Percentiles rank a stretch among this genome's conserved stretches.
Evolutionary conservation across 2,113 vertebrate species (phyloP).

Genomic region (Callospermophilus lateralis): DNA sequence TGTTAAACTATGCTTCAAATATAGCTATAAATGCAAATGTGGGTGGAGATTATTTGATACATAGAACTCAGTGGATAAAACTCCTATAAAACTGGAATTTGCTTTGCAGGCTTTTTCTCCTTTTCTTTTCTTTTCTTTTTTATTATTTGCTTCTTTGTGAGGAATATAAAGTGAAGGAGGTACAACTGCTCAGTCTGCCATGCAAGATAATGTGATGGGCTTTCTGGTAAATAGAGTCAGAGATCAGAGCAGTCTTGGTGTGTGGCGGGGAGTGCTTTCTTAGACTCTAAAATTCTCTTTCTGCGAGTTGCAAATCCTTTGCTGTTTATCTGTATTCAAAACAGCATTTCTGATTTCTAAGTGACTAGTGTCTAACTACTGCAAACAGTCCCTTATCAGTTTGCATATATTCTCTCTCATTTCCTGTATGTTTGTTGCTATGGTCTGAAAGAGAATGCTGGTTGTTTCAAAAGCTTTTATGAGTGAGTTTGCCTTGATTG

Average conservation of each 20-base stretch:
- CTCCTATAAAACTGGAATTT: background rate
- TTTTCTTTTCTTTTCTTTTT: background rate
- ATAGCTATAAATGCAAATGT: background rate
- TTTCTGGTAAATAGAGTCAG: too few species aligned
- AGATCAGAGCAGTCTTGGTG: too few species aligned
- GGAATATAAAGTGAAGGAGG: background rate
- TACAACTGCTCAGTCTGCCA: background rate
- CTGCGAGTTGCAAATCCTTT: background rate
- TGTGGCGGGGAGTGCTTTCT: background rate
- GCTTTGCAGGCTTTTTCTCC: background rate
- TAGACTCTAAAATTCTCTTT: background rate
- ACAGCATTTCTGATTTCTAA: background rate
- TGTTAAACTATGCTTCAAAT: background rate
- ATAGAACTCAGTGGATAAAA: background rate
- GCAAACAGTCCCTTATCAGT: background rate
- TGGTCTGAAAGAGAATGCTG: background rate
- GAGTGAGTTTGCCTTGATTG: conserved; percentile 8
- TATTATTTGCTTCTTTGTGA: background rate
- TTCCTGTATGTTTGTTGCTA: background rate
- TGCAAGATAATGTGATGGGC: background rate
- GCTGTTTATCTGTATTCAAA: background rate
- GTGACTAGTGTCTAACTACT: background rate
- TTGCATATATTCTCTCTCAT: background rate
- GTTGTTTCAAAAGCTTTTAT: background rate
- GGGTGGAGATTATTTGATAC: background rate